Conservation (phyloP, 2,113 vertebrate species). For the Redunca redunca region DNA sequence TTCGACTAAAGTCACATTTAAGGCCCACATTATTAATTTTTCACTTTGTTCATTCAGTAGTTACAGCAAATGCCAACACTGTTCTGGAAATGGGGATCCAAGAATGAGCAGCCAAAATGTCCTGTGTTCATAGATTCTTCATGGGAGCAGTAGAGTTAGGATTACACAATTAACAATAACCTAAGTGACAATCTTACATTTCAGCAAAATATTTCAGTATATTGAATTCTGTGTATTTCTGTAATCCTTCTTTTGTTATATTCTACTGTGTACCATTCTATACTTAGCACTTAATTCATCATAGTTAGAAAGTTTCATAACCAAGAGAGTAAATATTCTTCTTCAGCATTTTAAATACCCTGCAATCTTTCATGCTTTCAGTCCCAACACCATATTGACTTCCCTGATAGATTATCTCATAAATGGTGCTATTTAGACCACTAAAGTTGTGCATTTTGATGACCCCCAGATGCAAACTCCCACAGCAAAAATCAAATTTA, state of each 20-base stretch:
- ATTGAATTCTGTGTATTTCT: background rate
- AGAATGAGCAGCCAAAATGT: background rate
- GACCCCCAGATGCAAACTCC: background rate
- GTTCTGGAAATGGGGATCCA: background rate
- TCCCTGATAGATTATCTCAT: background rate
- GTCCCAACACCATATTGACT: background rate
- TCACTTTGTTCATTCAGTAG: background rate
- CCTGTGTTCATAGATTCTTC: background rate
- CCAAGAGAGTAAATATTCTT: background rate
- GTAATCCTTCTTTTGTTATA: background rate
- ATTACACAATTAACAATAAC: background rate
- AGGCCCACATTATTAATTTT: background rate
- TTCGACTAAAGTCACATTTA: background rate
- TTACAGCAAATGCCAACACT: background rate
- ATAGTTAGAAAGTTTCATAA: background rate
- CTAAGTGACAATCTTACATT: background rate
- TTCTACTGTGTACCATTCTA: background rate
- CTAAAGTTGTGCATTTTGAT: background rate
- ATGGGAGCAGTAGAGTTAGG: background rate
- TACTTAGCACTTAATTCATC: background rate
- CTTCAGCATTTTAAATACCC: background rate
- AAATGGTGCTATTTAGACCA: background rate
- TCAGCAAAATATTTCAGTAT: background rate
- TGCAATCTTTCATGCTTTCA: background rate
- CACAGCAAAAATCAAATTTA: background rate